phyloP scores from a whole-genome alignment of 2,113 vertebrate genomes.

The Esox niger region DNA sequence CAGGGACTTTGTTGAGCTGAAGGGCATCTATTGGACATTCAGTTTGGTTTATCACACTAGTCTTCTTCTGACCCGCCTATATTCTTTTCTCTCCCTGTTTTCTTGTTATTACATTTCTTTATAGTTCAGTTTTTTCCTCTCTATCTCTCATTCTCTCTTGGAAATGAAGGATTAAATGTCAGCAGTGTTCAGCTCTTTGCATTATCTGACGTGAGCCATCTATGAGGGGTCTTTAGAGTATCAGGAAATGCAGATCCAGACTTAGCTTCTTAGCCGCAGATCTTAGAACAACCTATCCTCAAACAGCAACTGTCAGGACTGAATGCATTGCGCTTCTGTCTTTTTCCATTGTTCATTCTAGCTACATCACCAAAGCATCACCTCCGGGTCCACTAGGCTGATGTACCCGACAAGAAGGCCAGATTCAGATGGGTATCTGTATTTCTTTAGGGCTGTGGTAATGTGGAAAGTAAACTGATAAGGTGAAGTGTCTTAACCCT shows the following conservation, averaged over 20 bases:
- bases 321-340: too few species aligned
- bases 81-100: neutral
- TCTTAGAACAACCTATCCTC: neutral
- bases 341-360: too few species aligned
- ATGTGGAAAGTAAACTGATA: neutral
- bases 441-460: neutral
- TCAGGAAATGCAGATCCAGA: too few species aligned
- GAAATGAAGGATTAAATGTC: too few species aligned
- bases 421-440: neutral
- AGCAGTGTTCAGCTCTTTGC: too few species aligned
- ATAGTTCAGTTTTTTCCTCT: too few species aligned
- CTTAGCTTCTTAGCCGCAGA: neutral
- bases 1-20: constrained; percentile 18
- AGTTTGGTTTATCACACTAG: neutral
- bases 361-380: too few species aligned
- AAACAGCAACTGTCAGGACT: neutral
- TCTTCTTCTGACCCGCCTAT: constrained; percentile 18
- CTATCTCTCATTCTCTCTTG: neutral
- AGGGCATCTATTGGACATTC: neutral
- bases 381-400: too few species aligned
- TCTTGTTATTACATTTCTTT: neutral
- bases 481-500: too few species aligned
- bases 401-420: neutral
- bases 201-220: too few species aligned
- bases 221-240: too few species aligned